Conservation (phyloP, 2,888 invertebrate genomes). For the Xanthorhoe spadicearia region DNA sequence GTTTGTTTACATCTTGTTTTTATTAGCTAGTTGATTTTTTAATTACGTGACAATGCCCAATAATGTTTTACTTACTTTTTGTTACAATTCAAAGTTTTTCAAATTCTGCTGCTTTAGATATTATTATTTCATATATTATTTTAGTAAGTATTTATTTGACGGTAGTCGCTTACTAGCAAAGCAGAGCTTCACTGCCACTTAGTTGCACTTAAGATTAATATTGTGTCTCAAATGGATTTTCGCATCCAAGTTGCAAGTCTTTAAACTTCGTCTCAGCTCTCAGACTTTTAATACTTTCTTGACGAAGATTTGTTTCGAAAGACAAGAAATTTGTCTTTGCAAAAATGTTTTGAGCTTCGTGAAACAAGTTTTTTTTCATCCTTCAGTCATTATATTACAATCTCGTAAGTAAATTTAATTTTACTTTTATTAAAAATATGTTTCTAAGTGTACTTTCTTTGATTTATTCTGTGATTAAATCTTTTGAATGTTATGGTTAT, state of each 20-base stretch:
- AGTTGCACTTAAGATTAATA: conserved; percentile 43
- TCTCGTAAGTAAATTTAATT: conserved; percentile 16
- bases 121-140: not conserved
- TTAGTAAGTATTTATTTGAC: not conserved
- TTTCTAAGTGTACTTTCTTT: not conserved
- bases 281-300: conserved; percentile 48
- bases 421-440: not conserved
- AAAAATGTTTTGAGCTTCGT: conserved; percentile 28
- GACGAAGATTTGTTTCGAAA: conserved; percentile 30
- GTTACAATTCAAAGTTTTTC: too few species aligned
- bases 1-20: too few species aligned
- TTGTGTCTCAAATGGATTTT: conserved; percentile 46
- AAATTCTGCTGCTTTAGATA: not conserved
- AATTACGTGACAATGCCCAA: too few species aligned
- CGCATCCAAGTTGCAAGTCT: conserved; percentile 43
- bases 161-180: not conserved
- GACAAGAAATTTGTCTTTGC: conserved; percentile 25
- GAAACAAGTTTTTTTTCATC: conserved; percentile 26
- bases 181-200: conserved; percentile 22
- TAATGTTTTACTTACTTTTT: too few species aligned
- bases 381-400: conserved; percentile 23
- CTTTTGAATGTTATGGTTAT: too few species aligned
- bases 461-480: not conserved
- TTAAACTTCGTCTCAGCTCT: conserved; percentile 46
- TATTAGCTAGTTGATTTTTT: too few species aligned